These are phyloP conservation scores for Rhysida immarginata DNA, from an alignment of 1,140 invertebrate species.

Conservation along the genomic window DNA sequence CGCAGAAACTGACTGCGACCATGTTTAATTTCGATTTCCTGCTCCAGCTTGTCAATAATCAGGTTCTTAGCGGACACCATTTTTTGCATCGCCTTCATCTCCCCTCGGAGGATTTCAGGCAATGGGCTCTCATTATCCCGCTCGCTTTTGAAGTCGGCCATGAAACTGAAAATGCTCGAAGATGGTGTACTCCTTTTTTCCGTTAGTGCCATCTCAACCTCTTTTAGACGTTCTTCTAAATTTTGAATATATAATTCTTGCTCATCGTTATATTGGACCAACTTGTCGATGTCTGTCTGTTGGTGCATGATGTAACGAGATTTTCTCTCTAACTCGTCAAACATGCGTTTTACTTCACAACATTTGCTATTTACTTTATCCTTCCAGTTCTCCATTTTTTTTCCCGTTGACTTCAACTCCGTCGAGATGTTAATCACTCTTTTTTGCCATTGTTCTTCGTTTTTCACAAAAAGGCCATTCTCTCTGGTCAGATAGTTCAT, in stretches of 20 bases:
- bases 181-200: background rate
- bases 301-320: background rate
- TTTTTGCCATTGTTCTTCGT: too few species aligned
- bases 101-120: background rate
- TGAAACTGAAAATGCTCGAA: background rate
- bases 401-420: too few species aligned
- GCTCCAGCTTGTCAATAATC: background rate
- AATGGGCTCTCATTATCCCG: background rate
- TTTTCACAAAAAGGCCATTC: too few species aligned
- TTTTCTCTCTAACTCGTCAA: background rate
- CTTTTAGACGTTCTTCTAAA: background rate
- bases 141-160: background rate
- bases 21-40: background rate
- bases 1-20: constrained; percentile 1
- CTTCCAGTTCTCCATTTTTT: too few species aligned
- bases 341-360: background rate
- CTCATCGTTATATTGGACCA: background rate
- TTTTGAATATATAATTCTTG: background rate
- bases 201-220: background rate
- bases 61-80: background rate
- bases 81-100: background rate
- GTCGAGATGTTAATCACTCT: too few species aligned
- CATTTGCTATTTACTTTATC: too few species aligned
- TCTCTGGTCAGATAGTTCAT: too few species aligned
- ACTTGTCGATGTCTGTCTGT: background rate